A percentile compares a stretch with the other conserved stretches of the same genome.
Evolutionary conservation across 1,140 invertebrate species (phyloP).

Genomic region (Orussus abietinus): DNA sequence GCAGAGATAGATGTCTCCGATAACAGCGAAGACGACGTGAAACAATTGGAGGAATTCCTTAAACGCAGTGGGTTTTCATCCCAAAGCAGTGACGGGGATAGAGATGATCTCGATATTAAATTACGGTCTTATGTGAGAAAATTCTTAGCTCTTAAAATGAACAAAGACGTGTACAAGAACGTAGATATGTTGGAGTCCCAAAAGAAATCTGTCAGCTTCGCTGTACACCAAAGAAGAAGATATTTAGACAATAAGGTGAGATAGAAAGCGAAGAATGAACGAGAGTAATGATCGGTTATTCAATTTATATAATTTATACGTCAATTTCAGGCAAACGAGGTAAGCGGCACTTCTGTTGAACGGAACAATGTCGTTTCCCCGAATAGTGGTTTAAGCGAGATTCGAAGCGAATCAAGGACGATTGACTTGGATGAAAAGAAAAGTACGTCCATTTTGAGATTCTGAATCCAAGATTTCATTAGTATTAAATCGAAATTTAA

Average conservation of each 20-base stretch:
- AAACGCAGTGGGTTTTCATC: slow-evolving; percentile 68
- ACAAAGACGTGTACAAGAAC: slow-evolving; percentile 49
- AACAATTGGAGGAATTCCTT: slow-evolving; percentile 69
- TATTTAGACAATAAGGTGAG: slow-evolving; percentile 57
- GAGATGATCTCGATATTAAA: slow-evolving; percentile 63
- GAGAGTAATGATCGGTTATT: too few species aligned
- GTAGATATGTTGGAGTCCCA: slow-evolving; percentile 63
- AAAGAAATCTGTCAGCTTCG: slow-evolving; percentile 68
- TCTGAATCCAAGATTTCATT: neutral
- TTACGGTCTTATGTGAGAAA: slow-evolving; percentile 67
- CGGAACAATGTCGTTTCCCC: slow-evolving; percentile 26
- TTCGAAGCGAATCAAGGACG: slow-evolving; percentile 24
- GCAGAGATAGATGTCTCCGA: slow-evolving; percentile 31
- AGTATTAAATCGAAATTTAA: slow-evolving; percentile 13
- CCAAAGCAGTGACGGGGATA: slow-evolving; percentile 63
- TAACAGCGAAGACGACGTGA: slow-evolving; percentile 61
- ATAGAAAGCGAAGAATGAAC: slow-evolving; percentile 47
- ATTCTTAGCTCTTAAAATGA: slow-evolving; percentile 59
- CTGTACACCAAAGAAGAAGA: slow-evolving; percentile 62
- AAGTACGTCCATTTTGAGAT: slow-evolving; percentile 27
- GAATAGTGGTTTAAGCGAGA: slow-evolving; percentile 27
- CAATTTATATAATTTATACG: too few species aligned
- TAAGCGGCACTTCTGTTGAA: slow-evolving; percentile 19
- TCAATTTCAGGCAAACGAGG: slow-evolving; percentile 24
- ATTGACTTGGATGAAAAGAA: slow-evolving; percentile 42